A percentile compares a stretch with the other conserved stretches of the same genome.
These are phyloP conservation scores for Ceyx erithaca DNA, from an alignment of 2,797 vertebrate species.

Conservation along the genomic window DNA sequence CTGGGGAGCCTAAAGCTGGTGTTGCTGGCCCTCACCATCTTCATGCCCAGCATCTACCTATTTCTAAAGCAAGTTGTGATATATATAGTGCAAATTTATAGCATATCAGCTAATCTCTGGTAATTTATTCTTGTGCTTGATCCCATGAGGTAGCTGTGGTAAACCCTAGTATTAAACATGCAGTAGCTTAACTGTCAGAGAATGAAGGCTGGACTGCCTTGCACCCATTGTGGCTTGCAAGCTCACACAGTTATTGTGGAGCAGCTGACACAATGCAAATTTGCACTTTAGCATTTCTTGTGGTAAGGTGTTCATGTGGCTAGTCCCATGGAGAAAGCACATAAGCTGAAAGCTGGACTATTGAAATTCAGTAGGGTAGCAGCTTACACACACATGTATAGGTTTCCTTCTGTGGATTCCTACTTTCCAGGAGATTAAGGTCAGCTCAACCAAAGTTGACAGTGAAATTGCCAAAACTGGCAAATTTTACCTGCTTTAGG, in stretches of 20 bases:
- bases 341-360: neutral
- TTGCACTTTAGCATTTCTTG: neutral
- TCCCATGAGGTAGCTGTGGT: neutral
- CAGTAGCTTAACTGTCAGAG: neutral
- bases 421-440: neutral
- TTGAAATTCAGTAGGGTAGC: neutral
- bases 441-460: constrained; percentile 7
- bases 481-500: neutral
- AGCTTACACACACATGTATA: neutral
- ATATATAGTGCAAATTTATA: neutral
- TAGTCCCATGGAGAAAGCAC: neutral
- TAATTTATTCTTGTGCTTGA: neutral
- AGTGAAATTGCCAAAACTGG: neutral
- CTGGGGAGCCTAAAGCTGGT: neutral
- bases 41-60: neutral
- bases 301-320: neutral
- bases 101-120: neutral
- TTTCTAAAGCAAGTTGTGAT: neutral
- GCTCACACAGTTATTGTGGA: neutral
- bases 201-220: neutral
- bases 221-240: neutral
- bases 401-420: neutral
- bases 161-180: constrained; percentile 13
- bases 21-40: neutral
- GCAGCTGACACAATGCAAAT: neutral